These are phyloP conservation scores for Galleria mellonella DNA, from an alignment of 1,140 invertebrate genomes.

Conservation along the genomic window DNA sequence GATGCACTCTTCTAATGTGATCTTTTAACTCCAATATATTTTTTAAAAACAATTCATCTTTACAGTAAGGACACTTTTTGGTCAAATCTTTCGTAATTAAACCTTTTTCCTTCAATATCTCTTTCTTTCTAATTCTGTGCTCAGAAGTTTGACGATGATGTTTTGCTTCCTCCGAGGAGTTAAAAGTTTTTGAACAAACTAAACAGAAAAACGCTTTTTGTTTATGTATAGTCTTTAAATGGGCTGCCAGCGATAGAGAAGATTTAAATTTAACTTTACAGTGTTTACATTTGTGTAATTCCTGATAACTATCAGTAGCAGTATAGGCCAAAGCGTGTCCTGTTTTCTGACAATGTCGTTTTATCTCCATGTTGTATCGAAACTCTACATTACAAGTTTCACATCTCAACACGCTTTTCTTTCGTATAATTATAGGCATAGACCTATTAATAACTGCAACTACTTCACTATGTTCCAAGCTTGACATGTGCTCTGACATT, in stretches of 20 bases:
- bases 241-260: slow-evolving; percentile 79
- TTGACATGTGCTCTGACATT: slow-evolving; percentile 82
- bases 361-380: slow-evolving; percentile 82
- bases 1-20: slow-evolving; percentile 80
- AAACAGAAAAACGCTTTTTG: slow-evolving; percentile 80
- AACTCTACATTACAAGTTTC: slow-evolving; percentile 78
- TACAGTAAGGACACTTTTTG: slow-evolving; percentile 78
- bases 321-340: slow-evolving; percentile 70
- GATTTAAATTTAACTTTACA: slow-evolving; percentile 77
- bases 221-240: slow-evolving; percentile 75
- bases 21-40: slow-evolving; percentile 77
- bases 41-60: slow-evolving; percentile 57
- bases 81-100: slow-evolving; percentile 41
- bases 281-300: slow-evolving; percentile 74
- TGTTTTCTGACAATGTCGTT: slow-evolving; percentile 75
- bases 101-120: slow-evolving; percentile 55
- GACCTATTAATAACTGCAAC: slow-evolving; percentile 84
- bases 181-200: slow-evolving; percentile 79
- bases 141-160: slow-evolving; percentile 78
- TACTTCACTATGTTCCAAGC: slow-evolving; percentile 80
- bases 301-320: slow-evolving; percentile 80
- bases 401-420: slow-evolving; percentile 78
- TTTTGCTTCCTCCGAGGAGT: slow-evolving; percentile 76
- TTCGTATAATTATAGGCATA: slow-evolving; percentile 85
- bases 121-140: slow-evolving; percentile 76